Evolutionary conservation across 2,113 vertebrate genomes (phyloP).

Genomic region (Notothenia rossii): DNA sequence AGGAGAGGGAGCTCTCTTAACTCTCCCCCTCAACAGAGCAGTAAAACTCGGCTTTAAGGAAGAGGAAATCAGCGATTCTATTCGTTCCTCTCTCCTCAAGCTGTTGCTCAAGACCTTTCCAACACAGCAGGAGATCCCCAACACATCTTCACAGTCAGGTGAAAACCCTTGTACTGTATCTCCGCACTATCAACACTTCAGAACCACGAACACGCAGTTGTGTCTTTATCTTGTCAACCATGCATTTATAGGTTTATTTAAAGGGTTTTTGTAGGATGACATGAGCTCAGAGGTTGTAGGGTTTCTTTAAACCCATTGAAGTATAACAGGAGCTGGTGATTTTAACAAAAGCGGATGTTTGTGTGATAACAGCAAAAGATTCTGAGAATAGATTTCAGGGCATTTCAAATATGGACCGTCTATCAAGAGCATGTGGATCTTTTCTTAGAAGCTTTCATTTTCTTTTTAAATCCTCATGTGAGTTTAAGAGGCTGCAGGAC

Average conservation of each 20-base stretch:
- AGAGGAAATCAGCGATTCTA: conserved; percentile 26
- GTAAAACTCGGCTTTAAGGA: conserved; percentile 37
- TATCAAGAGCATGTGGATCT: conserved; percentile 20
- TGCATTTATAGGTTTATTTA: conserved; percentile 22
- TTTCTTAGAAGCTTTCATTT: conserved; percentile 62
- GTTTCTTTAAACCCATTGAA: conserved; percentile 8
- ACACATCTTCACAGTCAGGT: conserved; percentile 44
- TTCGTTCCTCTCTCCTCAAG: conserved; percentile 41
- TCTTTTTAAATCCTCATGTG: conserved; percentile 15
- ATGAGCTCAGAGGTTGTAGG: neutral
- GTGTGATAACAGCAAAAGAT: conserved; percentile 16
- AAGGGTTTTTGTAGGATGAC: neutral
- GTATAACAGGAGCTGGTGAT: neutral
- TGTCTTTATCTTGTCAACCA: conserved; percentile 41
- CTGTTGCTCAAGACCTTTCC: conserved; percentile 34
- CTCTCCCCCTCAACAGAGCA: neutral
- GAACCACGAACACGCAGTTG: neutral
- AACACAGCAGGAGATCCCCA: conserved; percentile 43
- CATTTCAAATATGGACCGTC: conserved; percentile 54
- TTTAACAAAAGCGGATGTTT: conserved; percentile 9
- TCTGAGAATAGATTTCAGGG: conserved; percentile 44
- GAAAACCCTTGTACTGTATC: conserved; percentile 16
- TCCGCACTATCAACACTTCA: conserved; percentile 30
- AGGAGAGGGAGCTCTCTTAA: conserved; percentile 40
- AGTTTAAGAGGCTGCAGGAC: conserved; percentile 27